Conservation (phyloP, 1,140 invertebrate species). For the Cotesia glomerata region DNA sequence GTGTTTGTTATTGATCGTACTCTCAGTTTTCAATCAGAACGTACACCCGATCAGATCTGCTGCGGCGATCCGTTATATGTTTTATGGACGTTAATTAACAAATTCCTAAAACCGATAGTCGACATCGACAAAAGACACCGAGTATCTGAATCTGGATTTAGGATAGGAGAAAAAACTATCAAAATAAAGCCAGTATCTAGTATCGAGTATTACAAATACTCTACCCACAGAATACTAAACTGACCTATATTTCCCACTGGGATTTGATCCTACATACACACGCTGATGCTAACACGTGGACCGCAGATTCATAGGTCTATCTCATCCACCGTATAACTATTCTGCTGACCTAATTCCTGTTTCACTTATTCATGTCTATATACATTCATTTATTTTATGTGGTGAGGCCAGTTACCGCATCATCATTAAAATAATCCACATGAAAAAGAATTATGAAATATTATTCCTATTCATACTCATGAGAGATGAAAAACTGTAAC, state of each 20-base stretch:
- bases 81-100: conserved; percentile 10
- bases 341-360: background rate
- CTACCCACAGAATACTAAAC: background rate
- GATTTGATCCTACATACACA: background rate
- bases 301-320: background rate
- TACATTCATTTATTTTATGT: background rate
- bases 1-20: background rate
- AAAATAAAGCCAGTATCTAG: background rate
- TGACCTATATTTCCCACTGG: background rate
- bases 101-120: background rate
- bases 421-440: background rate
- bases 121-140: background rate
- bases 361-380: background rate
- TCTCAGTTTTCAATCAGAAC: background rate
- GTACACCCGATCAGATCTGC: background rate
- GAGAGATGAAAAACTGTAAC: background rate
- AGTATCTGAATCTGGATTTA: background rate
- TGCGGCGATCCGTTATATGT: background rate
- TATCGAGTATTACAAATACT: background rate
- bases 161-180: background rate
- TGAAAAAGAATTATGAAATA: background rate
- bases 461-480: background rate
- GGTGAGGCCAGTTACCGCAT: background rate
- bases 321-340: background rate
- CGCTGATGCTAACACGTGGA: background rate